A percentile compares a stretch with the other conserved stretches of the same genome.
Evolutionary conservation across 2,888 invertebrate species (phyloP).

Genomic region (Athripsodes cinereus): DNA sequence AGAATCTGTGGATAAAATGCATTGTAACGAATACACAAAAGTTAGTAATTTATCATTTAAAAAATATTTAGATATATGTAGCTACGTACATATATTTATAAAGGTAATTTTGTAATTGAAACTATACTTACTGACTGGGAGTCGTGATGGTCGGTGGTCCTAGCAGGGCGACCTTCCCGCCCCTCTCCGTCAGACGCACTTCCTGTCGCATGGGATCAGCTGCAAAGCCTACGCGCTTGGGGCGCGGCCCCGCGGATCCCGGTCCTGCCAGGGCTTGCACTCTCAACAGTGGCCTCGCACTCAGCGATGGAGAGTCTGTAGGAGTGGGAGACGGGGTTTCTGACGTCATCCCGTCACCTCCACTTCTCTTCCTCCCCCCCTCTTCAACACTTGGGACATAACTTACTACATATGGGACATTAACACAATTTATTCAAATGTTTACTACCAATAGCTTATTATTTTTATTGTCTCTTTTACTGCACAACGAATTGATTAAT

Average conservation of each 20-base stretch:
- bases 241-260: slow-evolving; percentile 8
- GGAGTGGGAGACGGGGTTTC: slow-evolving; percentile 34
- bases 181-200: slow-evolving; percentile 23
- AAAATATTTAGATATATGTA: no score
- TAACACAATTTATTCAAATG: no score
- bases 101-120: background rate
- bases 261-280: slow-evolving; percentile 6
- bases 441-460: no score
- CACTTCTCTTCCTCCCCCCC: slow-evolving; percentile 1
- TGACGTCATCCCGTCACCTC: slow-evolving; percentile 29
- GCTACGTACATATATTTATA: no score
- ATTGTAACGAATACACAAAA: no score
- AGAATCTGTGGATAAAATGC: no score
- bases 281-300: slow-evolving; percentile 32
- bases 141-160: slow-evolving; percentile 20
- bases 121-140: slow-evolving; percentile 17
- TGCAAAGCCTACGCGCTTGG: slow-evolving; percentile 21
- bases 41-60: no score
- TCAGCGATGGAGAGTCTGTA: slow-evolving; percentile 34
- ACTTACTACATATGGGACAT: background rate
- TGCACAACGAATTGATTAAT: no score
- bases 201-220: slow-evolving; percentile 21
- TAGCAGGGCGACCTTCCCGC: slow-evolving; percentile 25
- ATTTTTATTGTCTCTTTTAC: no score
- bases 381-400: background rate